phyloP scores from a whole-genome alignment of 2,113 vertebrate genomes.

The Parus major region DNA sequence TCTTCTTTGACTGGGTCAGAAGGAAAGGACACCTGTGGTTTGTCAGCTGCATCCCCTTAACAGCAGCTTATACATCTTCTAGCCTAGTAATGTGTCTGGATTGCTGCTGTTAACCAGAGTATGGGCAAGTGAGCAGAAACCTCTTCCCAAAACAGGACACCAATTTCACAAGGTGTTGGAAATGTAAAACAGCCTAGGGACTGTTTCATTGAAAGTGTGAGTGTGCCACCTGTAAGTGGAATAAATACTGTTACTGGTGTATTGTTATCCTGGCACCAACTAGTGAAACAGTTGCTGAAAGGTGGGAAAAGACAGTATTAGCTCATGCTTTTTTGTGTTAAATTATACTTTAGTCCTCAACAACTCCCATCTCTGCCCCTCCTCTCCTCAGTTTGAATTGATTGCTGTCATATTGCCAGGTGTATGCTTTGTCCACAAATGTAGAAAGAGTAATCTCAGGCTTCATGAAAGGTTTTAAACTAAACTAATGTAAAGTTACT shows the following conservation, averaged over 20 bases:
- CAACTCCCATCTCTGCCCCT: not conserved
- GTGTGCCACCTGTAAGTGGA: not conserved
- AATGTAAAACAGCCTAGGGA: not conserved
- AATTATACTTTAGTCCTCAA: not conserved
- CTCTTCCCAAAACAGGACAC: not conserved
- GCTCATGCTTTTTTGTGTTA: not conserved
- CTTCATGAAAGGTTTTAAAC: not conserved
- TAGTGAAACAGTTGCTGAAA: not conserved
- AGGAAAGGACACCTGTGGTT: not conserved
- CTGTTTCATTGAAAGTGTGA: not conserved
- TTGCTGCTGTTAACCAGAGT: not conserved
- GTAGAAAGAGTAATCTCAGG: not conserved
- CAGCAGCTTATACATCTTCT: not conserved
- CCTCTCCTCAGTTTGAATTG: not conserved
- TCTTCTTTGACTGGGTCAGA: not conserved
- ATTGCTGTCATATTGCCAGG: accelerated
- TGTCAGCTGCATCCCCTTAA: not conserved
- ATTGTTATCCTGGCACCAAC: not conserved
- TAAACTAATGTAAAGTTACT: not conserved
- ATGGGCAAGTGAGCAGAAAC: not conserved
- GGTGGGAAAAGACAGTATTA: not conserved
- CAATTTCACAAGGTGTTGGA: not conserved
- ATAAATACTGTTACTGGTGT: not conserved
- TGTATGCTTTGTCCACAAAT: not conserved
- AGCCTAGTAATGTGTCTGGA: not conserved